Evolutionary conservation across 2,797 vertebrate genomes (phyloP).

Genomic region (Agapornis canus): DNA sequence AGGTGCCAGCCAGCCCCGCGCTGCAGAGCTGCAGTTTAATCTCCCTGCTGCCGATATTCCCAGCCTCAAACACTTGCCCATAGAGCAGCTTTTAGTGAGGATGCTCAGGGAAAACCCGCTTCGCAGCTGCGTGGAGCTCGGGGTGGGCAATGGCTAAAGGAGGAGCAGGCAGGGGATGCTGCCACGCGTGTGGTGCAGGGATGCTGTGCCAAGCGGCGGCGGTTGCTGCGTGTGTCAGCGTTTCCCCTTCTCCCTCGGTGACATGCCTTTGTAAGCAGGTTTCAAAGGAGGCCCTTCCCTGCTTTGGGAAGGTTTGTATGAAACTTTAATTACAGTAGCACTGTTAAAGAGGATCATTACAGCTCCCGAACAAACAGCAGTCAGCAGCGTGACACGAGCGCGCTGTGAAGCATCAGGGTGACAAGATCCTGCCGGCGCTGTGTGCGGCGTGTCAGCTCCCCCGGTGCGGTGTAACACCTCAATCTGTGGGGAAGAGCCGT

Average conservation of each 20-base stretch:
- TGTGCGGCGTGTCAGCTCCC: neutral
- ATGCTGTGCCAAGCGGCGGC: neutral
- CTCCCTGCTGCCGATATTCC: fast-evolving
- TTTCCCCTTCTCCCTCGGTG: neutral
- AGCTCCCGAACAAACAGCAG: constrained; percentile 1
- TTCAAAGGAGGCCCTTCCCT: neutral
- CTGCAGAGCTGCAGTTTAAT: neutral
- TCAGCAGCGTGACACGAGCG: neutral
- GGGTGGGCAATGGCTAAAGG: neutral
- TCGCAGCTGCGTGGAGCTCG: fast-evolving
- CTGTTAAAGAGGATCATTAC: neutral
- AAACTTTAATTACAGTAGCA: constrained; percentile 47
- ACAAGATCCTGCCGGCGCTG: neutral
- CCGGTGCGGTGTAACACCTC: neutral
- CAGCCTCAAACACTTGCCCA: fast-evolving
- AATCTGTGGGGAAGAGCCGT: neutral
- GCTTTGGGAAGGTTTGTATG: neutral
- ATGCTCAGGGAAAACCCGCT: neutral
- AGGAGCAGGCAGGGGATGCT: neutral
- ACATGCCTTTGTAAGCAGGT: neutral
- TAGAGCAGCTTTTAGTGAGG: neutral
- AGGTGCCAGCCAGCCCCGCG: neutral
- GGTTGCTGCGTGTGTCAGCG: neutral
- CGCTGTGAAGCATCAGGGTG: neutral
- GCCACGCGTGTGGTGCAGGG: neutral